Percentiles rank a stretch among this genome's conserved stretches.
Evolutionary conservation across 2,888 invertebrate species (phyloP).

Genomic region (Elysia crispata): DNA sequence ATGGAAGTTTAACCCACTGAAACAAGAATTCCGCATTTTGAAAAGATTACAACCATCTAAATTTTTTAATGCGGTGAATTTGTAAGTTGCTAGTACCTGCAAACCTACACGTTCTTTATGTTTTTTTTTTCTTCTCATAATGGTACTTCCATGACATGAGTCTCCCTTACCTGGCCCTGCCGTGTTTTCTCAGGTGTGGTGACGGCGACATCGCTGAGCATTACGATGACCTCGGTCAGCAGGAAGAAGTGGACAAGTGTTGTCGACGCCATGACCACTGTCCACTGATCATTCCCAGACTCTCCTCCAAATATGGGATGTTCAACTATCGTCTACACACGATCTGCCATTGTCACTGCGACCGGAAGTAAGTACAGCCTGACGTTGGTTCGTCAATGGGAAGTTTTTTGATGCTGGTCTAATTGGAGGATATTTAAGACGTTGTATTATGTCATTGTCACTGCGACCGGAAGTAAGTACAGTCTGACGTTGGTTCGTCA

Average conservation of each 20-base stretch:
- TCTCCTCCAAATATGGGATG: constrained; percentile 56
- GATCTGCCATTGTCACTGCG: constrained; percentile 60
- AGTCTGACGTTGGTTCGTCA: background rate
- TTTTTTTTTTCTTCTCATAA: too few species aligned
- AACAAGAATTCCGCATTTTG: too few species aligned
- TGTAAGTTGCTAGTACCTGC: too few species aligned
- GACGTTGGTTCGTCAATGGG: background rate
- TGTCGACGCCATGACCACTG: constrained; percentile 64
- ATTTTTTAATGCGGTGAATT: too few species aligned
- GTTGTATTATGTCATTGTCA: constrained; percentile 60
- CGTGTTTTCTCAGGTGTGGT: constrained; percentile 62
- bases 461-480: constrained; percentile 60
- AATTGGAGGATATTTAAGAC: too few species aligned
- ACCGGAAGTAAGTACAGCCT: constrained; percentile 55
- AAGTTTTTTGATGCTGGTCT: background rate
- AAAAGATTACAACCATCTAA: too few species aligned
- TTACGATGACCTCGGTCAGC: constrained; percentile 58
- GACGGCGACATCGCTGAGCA: constrained; percentile 59
- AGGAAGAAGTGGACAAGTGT: constrained; percentile 58
- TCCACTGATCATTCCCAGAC: constrained; percentile 54
- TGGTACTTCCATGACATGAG: too few species aligned
- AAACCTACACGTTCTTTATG: too few species aligned
- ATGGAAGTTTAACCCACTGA: too few species aligned
- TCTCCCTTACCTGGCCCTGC: too few species aligned
- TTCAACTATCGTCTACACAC: constrained; percentile 61